Evolutionary conservation across 2,888 invertebrate species (phyloP).

Genomic region (Pristionchus maxplancki): DNA sequence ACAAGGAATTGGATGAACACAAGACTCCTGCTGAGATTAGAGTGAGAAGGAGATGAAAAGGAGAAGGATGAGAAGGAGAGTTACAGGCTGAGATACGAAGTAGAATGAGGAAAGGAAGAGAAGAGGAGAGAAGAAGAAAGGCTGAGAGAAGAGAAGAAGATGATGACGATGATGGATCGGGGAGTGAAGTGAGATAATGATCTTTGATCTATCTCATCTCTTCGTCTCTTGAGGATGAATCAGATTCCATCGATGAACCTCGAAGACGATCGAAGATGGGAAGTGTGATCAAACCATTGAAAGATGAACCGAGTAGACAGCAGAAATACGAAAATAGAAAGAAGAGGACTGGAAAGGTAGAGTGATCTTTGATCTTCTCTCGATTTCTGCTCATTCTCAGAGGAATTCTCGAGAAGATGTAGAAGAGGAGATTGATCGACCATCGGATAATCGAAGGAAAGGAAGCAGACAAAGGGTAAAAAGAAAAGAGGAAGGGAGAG

Average conservation of each 20-base stretch:
- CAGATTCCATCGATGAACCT: not conserved
- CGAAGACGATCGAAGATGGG: slow-evolving; percentile 8
- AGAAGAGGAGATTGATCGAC: not conserved
- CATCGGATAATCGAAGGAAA: not conserved
- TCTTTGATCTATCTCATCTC: not conserved
- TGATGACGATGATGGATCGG: slow-evolving; percentile 18
- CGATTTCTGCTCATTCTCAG: not conserved
- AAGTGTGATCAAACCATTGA: not conserved
- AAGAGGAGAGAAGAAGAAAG: not conserved
- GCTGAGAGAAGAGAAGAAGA: not conserved
- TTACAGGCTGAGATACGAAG: slow-evolving; percentile 6
- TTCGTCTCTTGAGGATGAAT: not conserved
- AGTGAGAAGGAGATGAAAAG: not conserved
- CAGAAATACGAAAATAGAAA: not conserved
- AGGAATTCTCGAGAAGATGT: not conserved
- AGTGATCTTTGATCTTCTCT: slow-evolving; percentile 27
- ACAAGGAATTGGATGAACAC: not conserved
- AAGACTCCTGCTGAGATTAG: not conserved
- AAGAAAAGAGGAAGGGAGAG: not conserved
- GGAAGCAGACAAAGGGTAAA: not conserved
- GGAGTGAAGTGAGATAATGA: not conserved
- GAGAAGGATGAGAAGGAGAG: not conserved
- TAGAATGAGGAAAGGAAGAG: slow-evolving; percentile 1
- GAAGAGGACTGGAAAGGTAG: slow-evolving; percentile 21
- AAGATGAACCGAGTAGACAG: not conserved